These are phyloP conservation scores for Clivina fossor DNA, from an alignment of 2,888 invertebrate genomes.

Conservation along the genomic window DNA sequence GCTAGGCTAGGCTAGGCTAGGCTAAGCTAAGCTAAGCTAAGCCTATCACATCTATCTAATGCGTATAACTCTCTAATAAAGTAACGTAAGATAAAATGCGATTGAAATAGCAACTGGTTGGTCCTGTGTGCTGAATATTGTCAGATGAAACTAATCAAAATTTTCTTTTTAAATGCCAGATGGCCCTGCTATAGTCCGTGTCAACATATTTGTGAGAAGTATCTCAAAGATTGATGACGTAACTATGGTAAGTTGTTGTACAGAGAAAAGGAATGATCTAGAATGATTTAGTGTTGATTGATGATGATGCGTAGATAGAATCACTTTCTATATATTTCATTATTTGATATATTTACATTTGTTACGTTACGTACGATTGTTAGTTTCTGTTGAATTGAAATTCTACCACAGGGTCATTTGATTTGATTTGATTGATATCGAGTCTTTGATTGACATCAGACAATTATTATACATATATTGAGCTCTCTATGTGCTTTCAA, in stretches of 20 bases:
- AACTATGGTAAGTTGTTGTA: slow-evolving; percentile 89
- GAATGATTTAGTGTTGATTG: slow-evolving; percentile 34
- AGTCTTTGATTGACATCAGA: slow-evolving; percentile 19
- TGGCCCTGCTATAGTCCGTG: slow-evolving; percentile 94
- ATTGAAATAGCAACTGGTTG: slow-evolving; percentile 33
- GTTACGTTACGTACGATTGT: slow-evolving; percentile 16
- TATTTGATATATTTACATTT: slow-evolving; percentile 29
- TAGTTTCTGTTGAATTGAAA: slow-evolving; percentile 16
- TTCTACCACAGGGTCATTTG: slow-evolving; percentile 26
- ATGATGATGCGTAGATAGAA: slow-evolving; percentile 34
- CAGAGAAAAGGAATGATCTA: slow-evolving; percentile 34
- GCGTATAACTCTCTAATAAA: too few species aligned
- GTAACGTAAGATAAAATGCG: slow-evolving; percentile 21
- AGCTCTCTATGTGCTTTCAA: slow-evolving; percentile 33
- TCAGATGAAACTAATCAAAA: slow-evolving; percentile 33
- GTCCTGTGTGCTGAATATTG: slow-evolving; percentile 29
- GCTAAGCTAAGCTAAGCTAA: too few species aligned
- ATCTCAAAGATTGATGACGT: slow-evolving; percentile 99
- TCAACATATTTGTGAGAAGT: slow-evolving; percentile 98
- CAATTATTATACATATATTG: too few species aligned
- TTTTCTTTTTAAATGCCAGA: slow-evolving; percentile 61
- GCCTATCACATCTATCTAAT: too few species aligned
- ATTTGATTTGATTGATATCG: slow-evolving; percentile 18
- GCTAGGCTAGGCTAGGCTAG: too few species aligned
- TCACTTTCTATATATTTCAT: slow-evolving; percentile 34